Evolutionary conservation across 2,113 vertebrate genomes (phyloP).

Genomic region (Siphamia tubifer): DNA sequence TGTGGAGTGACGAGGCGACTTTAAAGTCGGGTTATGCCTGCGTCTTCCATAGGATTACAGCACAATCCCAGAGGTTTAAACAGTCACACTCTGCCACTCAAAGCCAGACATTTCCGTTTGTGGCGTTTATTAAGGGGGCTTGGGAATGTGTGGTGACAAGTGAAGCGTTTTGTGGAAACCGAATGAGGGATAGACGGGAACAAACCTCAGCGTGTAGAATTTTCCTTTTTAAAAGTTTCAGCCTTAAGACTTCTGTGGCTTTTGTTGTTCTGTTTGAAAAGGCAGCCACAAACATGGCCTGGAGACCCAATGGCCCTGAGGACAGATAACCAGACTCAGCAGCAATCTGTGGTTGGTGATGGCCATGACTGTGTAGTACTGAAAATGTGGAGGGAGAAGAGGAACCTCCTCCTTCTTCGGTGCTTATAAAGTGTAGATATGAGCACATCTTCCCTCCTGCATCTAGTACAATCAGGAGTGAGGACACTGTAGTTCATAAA

Average conservation of each 20-base stretch:
- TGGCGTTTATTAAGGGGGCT: constrained; percentile 74
- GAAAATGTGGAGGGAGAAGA: neutral
- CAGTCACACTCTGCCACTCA: constrained; percentile 78
- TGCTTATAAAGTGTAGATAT: neutral
- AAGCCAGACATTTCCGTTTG: constrained; percentile 65
- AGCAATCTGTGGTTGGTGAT: constrained; percentile 48
- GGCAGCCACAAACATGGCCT: constrained; percentile 44
- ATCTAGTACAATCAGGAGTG: neutral
- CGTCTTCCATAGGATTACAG: constrained; percentile 67
- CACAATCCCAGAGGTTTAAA: constrained; percentile 71
- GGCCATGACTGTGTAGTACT: constrained; percentile 12
- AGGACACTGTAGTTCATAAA: neutral
- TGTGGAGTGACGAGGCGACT: constrained; percentile 47
- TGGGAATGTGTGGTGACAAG: constrained; percentile 71
- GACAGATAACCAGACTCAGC: constrained; percentile 24
- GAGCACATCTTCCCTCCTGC: neutral
- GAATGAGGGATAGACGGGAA: constrained; percentile 54
- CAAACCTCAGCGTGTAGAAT: constrained; percentile 41
- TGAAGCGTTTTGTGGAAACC: constrained; percentile 66
- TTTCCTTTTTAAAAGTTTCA: constrained; percentile 58
- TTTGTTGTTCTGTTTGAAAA: constrained; percentile 53
- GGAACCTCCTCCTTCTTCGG: neutral
- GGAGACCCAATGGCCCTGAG: constrained; percentile 33
- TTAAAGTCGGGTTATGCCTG: constrained; percentile 63
- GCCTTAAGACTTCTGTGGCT: constrained; percentile 42